A percentile compares a stretch with the other conserved stretches of the same genome.
These are phyloP conservation scores for Gymnosoma rotundatum DNA, from an alignment of 2,888 invertebrate genomes.

Conservation along the genomic window DNA sequence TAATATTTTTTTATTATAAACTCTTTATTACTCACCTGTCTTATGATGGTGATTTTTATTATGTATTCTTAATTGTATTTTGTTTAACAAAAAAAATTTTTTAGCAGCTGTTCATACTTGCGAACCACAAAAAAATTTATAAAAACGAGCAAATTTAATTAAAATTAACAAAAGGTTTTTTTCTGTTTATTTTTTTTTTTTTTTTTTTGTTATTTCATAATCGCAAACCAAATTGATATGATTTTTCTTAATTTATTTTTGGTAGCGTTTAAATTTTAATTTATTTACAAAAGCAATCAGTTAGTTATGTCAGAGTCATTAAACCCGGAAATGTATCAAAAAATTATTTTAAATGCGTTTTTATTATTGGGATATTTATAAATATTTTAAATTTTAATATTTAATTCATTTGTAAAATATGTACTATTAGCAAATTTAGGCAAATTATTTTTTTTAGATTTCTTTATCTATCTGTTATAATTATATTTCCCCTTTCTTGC, in stretches of 20 bases:
- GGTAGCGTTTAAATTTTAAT: conserved; percentile 58
- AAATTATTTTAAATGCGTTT: conserved; percentile 45
- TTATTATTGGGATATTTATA: conserved; percentile 46
- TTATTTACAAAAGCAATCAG: conserved; percentile 55
- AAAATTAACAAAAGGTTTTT: conserved; percentile 50
- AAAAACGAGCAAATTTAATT: conserved; percentile 29
- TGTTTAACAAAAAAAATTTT: conserved; percentile 27
- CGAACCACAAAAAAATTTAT: conserved; percentile 35
- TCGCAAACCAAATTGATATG: conserved; percentile 70
- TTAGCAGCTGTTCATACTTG: conserved; percentile 59
- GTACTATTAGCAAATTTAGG: conserved; percentile 58
- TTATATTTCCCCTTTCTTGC: conserved; percentile 58
- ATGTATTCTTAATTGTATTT: conserved; percentile 25
- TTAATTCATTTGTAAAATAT: conserved; percentile 56
- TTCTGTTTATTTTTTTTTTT: conserved; percentile 22
- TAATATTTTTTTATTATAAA: conserved; percentile 41
- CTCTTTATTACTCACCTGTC: conserved; percentile 61
- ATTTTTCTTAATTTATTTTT: conserved; percentile 60
- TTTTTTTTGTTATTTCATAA: conserved; percentile 53
- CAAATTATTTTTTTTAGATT: conserved; percentile 42
- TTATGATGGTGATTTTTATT: conserved; percentile 36
- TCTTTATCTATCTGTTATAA: conserved; percentile 47
- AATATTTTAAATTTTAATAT: conserved; percentile 3
- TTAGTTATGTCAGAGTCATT: conserved; percentile 74
- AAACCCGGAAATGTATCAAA: conserved; percentile 77